A percentile compares a stretch with the other conserved stretches of the same genome.
Evolutionary conservation across 2,113 vertebrate genomes (phyloP).

Genomic region (Bubo scandiacus): DNA sequence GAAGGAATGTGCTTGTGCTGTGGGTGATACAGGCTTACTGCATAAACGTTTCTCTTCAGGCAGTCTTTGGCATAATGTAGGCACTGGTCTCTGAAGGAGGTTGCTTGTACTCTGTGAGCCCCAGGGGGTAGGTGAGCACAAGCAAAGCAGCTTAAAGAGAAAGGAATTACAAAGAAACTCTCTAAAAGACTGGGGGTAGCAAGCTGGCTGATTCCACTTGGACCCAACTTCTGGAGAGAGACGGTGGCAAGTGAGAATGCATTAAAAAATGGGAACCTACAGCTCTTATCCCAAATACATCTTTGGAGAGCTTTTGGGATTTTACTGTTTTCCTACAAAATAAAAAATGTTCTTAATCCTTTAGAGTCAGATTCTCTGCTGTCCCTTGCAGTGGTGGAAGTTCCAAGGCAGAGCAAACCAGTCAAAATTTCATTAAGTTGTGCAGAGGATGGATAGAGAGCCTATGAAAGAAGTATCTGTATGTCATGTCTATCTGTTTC

Average conservation of each 20-base stretch:
- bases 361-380: background rate
- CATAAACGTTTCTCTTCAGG: background rate
- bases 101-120: slow-evolving; percentile 33
- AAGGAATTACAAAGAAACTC: slow-evolving; percentile 49
- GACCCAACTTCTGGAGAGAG: background rate
- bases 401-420: background rate
- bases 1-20: slow-evolving; percentile 1
- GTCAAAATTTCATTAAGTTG: background rate
- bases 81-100: slow-evolving; percentile 37
- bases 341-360: background rate
- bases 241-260: background rate
- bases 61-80: slow-evolving; percentile 27
- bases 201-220: background rate
- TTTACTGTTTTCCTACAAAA: background rate
- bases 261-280: background rate
- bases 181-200: slow-evolving; percentile 12
- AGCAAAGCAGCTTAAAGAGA: slow-evolving; percentile 39
- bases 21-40: background rate
- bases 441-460: background rate
- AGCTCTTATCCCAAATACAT: background rate
- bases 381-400: background rate
- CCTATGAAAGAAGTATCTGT: background rate
- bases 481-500: background rate
- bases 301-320: background rate
- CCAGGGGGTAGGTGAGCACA: slow-evolving; percentile 50